phyloP scores from a whole-genome alignment of 2,113 vertebrate genomes.

The Suncus etruscus region DNA sequence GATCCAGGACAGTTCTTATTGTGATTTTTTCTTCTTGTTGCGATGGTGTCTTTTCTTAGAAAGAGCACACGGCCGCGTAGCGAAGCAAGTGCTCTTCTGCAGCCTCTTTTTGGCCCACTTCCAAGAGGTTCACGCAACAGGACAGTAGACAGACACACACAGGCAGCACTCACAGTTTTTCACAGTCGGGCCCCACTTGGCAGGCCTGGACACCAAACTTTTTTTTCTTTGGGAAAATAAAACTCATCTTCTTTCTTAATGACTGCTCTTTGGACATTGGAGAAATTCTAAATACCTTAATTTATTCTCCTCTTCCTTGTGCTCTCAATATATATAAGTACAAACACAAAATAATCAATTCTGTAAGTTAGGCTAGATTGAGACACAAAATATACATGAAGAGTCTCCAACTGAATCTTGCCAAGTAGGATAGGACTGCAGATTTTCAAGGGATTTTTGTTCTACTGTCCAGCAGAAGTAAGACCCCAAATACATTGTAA shows the following conservation, averaged over 20 bases:
- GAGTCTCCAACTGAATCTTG: not conserved
- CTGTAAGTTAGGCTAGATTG: not conserved
- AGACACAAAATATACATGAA: not conserved
- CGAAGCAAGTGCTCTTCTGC: no score
- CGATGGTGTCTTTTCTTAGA: no score
- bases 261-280: not conserved
- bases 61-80: no score
- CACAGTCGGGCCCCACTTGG: no score
- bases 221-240: no score
- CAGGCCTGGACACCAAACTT: no score
- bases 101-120: no score
- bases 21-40: no score
- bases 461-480: not conserved
- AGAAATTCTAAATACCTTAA: constrained; percentile 1
- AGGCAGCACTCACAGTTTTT: no score
- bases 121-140: no score
- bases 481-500: not conserved
- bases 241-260: not conserved
- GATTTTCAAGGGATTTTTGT: not conserved
- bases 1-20: no score
- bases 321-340: not conserved
- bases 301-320: not conserved
- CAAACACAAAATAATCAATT: constrained; percentile 6
- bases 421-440: not conserved
- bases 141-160: no score